phyloP scores from a whole-genome alignment of 2,797 vertebrate genomes.

The Taenioides sp. region DNA sequence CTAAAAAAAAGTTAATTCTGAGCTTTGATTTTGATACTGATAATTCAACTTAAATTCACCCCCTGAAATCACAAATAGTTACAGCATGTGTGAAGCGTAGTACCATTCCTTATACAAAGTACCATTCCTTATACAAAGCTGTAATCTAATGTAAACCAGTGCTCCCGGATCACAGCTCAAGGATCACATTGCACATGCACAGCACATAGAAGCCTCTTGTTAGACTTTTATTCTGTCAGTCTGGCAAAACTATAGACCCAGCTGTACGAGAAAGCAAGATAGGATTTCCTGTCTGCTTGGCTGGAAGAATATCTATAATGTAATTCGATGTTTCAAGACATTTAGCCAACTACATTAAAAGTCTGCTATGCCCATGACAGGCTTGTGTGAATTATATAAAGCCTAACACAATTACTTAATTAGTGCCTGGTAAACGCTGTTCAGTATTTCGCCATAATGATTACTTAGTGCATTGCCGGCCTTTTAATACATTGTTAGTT shows the following conservation, averaged over 20 bases:
- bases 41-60: neutral
- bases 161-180: constrained; percentile 12
- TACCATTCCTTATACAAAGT: neutral
- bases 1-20: neutral
- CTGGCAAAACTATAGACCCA: constrained; percentile 42
- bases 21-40: neutral
- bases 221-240: constrained; percentile 42
- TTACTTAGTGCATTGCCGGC: neutral
- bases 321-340: neutral
- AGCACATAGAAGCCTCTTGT: constrained; percentile 19
- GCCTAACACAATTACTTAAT: neutral
- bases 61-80: neutral
- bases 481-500: constrained; percentile 6
- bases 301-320: constrained; percentile 14
- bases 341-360: constrained; percentile 4
- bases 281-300: constrained; percentile 27
- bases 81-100: neutral
- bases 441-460: neutral
- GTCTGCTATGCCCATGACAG: neutral
- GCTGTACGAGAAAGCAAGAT: constrained; percentile 15
- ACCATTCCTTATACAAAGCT: neutral
- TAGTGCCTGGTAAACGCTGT: neutral
- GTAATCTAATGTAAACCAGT: neutral
- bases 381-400: neutral
- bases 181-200: neutral